A percentile compares a stretch with the other conserved stretches of the same genome.
Evolutionary conservation across 2,888 invertebrate genomes (phyloP).

Genomic region (Caenorhabditis afra): DNA sequence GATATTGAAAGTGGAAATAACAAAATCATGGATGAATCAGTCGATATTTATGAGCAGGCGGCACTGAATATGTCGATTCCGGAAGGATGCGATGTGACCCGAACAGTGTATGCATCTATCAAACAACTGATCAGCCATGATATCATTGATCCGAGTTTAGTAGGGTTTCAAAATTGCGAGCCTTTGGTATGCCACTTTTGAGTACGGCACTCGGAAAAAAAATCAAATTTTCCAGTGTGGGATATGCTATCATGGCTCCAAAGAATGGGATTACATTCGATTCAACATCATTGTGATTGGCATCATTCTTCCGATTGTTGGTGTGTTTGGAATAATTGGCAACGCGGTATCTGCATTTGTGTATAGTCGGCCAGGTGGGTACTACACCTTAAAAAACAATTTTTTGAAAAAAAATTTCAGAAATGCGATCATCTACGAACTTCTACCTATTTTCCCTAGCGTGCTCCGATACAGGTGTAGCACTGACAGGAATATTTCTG

Average conservation of each 20-base stretch:
- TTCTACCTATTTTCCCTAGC: constrained; percentile 78
- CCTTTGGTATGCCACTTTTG: constrained; percentile 45
- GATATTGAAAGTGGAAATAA: constrained; percentile 13
- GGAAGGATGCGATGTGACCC: constrained; percentile 54
- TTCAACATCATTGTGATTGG: constrained; percentile 79
- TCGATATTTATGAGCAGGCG: constrained; percentile 49
- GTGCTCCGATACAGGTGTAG: constrained; percentile 77
- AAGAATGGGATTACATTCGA: constrained; percentile 63
- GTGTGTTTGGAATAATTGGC: constrained; percentile 76
- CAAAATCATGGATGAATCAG: constrained; percentile 27
- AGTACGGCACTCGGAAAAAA: no score
- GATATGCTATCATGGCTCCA: constrained; percentile 60
- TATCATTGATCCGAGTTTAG: constrained; percentile 51
- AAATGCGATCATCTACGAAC: constrained; percentile 77
- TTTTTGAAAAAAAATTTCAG: no score
- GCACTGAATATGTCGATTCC: constrained; percentile 60
- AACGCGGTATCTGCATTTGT: constrained; percentile 78
- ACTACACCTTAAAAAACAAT: no score
- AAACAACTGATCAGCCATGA: constrained; percentile 47
- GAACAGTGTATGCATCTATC: constrained; percentile 47
- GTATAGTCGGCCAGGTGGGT: constrained; percentile 75
- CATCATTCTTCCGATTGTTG: constrained; percentile 76
- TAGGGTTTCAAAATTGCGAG: constrained; percentile 48
- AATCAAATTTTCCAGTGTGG: constrained; percentile 59
- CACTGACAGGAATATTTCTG: constrained; percentile 75